These are phyloP conservation scores for Eriosoma lanigerum DNA, from an alignment of 1,140 invertebrate genomes.

Conservation along the genomic window DNA sequence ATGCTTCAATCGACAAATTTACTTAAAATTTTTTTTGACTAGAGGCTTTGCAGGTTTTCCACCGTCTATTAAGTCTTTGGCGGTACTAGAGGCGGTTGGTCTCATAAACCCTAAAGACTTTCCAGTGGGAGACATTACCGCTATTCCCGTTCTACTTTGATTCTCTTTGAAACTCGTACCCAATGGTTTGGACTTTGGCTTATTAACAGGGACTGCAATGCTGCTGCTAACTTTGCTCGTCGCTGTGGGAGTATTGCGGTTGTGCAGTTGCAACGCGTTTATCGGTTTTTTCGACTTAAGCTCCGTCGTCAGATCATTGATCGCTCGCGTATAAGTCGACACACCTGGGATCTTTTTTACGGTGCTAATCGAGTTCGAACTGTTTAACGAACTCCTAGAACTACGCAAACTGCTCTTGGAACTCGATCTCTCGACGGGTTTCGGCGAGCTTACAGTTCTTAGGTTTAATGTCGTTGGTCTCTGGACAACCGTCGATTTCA, in stretches of 20 bases:
- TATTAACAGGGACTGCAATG: conserved; percentile 53
- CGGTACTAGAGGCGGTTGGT: conserved; percentile 65
- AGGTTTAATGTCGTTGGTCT: not conserved
- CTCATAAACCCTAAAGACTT: conserved; percentile 63
- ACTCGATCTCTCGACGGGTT: conserved; percentile 64
- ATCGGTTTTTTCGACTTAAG: conserved; percentile 56
- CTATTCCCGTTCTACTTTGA: conserved; percentile 58
- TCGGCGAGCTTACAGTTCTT: conserved; percentile 40
- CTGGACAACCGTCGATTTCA: conserved; percentile 56
- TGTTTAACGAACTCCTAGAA: conserved; percentile 79
- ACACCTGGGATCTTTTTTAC: conserved; percentile 64
- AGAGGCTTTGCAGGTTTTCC: conserved; percentile 53
- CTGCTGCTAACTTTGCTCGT: conserved; percentile 52
- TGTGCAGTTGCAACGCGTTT: conserved; percentile 67
- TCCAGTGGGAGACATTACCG: conserved; percentile 60
- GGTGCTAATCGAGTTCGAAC: conserved; percentile 76
- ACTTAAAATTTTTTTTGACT: conserved; percentile 68
- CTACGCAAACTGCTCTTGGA: conserved; percentile 76
- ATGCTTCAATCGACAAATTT: conserved; percentile 20
- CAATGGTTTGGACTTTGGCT: conserved; percentile 54
- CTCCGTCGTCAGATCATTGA: conserved; percentile 57
- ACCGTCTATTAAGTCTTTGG: conserved; percentile 60
- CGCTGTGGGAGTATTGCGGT: conserved; percentile 58
- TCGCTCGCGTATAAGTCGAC: conserved; percentile 57
- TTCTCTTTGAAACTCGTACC: conserved; percentile 58